Conservation (phyloP, 2,888 invertebrate species). For the Exocentrus adspersus region DNA sequence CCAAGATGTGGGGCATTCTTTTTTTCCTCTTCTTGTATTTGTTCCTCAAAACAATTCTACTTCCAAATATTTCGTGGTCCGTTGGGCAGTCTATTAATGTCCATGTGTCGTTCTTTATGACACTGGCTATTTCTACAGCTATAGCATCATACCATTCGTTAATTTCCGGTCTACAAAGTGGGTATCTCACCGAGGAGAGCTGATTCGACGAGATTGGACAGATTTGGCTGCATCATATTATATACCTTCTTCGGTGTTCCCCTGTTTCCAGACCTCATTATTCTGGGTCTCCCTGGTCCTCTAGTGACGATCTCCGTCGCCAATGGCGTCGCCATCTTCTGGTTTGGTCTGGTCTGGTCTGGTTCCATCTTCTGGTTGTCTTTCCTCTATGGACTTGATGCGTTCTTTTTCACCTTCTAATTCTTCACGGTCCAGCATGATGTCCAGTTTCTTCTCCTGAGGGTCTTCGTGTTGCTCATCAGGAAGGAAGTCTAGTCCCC, state of each 20-base stretch:
- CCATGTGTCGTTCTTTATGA: conserved; percentile 45
- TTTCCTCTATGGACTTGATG: too few species aligned
- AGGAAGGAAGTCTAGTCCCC: not conserved
- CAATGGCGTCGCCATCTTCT: not conserved
- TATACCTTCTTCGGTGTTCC: conserved; percentile 26
- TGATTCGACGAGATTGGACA: not conserved
- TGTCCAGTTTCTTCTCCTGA: not conserved
- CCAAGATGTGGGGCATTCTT: too few species aligned
- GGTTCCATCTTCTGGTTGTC: not conserved
- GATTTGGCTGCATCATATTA: not conserved
- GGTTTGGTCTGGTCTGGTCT: too few species aligned
- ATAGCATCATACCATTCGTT: conserved; percentile 40
- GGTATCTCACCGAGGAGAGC: conserved; percentile 25
- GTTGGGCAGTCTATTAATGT: conserved; percentile 38
- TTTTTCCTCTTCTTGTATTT: too few species aligned
- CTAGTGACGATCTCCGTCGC: not conserved
- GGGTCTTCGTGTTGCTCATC: not conserved
- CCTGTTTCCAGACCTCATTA: conserved; percentile 13
- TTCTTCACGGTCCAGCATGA: not conserved
- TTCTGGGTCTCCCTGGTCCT: conserved; percentile 21
- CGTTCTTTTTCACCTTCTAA: not conserved
- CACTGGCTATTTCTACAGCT: conserved; percentile 31
- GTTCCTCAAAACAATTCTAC: too few species aligned
- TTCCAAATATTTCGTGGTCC: conserved; percentile 31
- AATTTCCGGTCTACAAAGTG: conserved; percentile 14